phyloP scores from a whole-genome alignment of 2,888 invertebrate genomes.

The Caenorhabditis doughertyi region DNA sequence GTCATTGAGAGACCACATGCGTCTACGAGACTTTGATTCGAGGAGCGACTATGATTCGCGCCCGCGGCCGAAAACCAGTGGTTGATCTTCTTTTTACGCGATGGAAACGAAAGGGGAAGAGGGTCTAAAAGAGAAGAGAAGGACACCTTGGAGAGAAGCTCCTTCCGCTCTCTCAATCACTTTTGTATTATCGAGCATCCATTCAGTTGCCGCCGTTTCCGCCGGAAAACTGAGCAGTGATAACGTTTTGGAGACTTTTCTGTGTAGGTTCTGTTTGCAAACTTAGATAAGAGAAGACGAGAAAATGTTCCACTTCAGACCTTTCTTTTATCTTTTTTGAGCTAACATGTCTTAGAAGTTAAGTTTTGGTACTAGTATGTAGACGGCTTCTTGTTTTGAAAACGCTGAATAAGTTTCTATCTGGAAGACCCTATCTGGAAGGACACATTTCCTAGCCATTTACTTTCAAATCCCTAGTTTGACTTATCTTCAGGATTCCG shows the following conservation, averaged over 20 bases:
- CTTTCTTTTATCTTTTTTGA: background rate
- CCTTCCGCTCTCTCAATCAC: constrained; percentile 32
- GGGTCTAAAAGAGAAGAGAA: constrained; percentile 22
- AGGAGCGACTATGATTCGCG: constrained; percentile 36
- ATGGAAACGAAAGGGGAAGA: constrained; percentile 34
- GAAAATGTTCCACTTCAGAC: constrained; percentile 16
- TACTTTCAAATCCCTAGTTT: too few species aligned
- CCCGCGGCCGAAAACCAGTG: constrained; percentile 68
- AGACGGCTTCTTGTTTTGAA: too few species aligned
- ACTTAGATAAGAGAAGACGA: constrained; percentile 6
- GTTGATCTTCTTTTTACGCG: constrained; percentile 63
- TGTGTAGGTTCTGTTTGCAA: constrained; percentile 22
- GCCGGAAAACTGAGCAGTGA: constrained; percentile 35
- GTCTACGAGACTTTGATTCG: constrained; percentile 39
- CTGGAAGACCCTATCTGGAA: too few species aligned
- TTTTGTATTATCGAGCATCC: constrained; percentile 43
- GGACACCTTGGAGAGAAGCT: constrained; percentile 31
- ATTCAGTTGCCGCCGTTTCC: constrained; percentile 2
- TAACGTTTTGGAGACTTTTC: constrained; percentile 33
- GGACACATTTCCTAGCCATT: too few species aligned
- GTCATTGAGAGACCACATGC: constrained; percentile 41
- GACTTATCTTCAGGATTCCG: too few species aligned
- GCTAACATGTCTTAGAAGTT: background rate
- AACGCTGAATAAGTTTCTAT: too few species aligned
- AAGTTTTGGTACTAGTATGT: background rate